A percentile compares a stretch with the other conserved stretches of the same genome.
These are phyloP conservation scores for Hololepta plana DNA, from an alignment of 2,888 invertebrate species.

Conservation along the genomic window DNA sequence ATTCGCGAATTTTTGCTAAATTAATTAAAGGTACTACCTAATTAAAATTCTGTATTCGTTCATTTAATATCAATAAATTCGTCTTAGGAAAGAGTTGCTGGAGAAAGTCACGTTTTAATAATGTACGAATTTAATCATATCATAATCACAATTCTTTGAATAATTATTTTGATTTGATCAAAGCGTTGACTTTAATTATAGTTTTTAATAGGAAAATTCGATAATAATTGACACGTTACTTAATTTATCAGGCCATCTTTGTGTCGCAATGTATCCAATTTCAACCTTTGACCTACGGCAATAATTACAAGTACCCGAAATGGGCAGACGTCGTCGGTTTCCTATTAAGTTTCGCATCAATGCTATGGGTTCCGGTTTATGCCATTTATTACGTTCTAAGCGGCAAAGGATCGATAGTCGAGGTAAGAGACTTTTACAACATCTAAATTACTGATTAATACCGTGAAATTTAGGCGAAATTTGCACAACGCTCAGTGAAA, in stretches of 20 bases:
- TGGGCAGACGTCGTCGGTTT: constrained; percentile 45
- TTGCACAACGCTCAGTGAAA: too few relatives aligned
- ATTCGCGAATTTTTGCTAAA: too few relatives aligned
- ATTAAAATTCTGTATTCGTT: too few relatives aligned
- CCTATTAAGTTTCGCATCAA: constrained; percentile 39
- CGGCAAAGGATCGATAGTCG: constrained; percentile 31
- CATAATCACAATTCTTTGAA: not conserved
- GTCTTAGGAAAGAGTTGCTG: too few relatives aligned
- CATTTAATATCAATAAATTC: too few relatives aligned
- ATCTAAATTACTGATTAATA: too few relatives aligned
- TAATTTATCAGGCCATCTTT: constrained; percentile 42
- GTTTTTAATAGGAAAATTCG: too few relatives aligned
- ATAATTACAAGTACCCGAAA: constrained; percentile 34
- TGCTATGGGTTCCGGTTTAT: constrained; percentile 46
- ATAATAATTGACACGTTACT: too few relatives aligned
- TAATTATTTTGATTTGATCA: constrained; percentile 1
- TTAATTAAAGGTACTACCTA: too few relatives aligned
- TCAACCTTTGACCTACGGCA: constrained; percentile 36
- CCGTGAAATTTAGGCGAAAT: too few relatives aligned
- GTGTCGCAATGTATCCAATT: constrained; percentile 40
- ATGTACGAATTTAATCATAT: not conserved
- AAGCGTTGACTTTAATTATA: too few relatives aligned
- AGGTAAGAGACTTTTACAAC: constrained; percentile 27
- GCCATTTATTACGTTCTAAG: constrained; percentile 37
- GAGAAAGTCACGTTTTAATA: too few relatives aligned